Evolutionary conservation across 2,888 invertebrate genomes (phyloP), one percentile per base, ranked within the genome.

Genomic region (Caenorhabditis sulstoni): DNA sequence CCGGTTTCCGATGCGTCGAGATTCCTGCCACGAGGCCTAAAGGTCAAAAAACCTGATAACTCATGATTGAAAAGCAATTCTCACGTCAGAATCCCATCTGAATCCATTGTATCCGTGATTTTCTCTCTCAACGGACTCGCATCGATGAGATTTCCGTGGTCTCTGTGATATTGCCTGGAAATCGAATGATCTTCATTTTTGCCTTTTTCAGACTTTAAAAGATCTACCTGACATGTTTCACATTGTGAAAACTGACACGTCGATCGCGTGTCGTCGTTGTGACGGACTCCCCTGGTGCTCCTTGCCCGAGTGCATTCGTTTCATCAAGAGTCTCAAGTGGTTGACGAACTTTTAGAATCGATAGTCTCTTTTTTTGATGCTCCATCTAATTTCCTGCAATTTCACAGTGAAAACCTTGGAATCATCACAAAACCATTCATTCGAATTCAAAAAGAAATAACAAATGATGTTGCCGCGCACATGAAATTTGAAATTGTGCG

Each of bases 171-270:
- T 37, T 77, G 41, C 22, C 61, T 68, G 37, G 16, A 55, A 52
- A 37, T 11, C n/a, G n/a, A n/a, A n/a, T n/a, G 14, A 8, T 22
- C 4, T 12, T 7, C 22, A 22, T 8, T 16, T 29, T 52, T 52
- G 41, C 9, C 18, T 23, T 22, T 39, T n/a, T 22, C 5, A 14
- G 11, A 52, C 0, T n/a, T n/a, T n/a, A n/a, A 37, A 29, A 49
- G 4, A 37, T 59, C 39, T n/a, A 75, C 70, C 70, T 61, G 18
- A 79, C 73, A 22, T 79, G 78, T 16, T 79, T 79, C 45, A 64
- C 20, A 45, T 73, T 67, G 11, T 73, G 73, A 64, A 79, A 79
- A 44, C 78, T 79, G 39, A 79, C 78, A 3, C 78, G 61, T 67
- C 78, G 53, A 23, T 57, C 50, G 12, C 18, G 58, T 9, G 39